These are phyloP conservation scores for Pterostichus madidus DNA, from an alignment of 2,888 invertebrate species.

Conservation along the genomic window DNA sequence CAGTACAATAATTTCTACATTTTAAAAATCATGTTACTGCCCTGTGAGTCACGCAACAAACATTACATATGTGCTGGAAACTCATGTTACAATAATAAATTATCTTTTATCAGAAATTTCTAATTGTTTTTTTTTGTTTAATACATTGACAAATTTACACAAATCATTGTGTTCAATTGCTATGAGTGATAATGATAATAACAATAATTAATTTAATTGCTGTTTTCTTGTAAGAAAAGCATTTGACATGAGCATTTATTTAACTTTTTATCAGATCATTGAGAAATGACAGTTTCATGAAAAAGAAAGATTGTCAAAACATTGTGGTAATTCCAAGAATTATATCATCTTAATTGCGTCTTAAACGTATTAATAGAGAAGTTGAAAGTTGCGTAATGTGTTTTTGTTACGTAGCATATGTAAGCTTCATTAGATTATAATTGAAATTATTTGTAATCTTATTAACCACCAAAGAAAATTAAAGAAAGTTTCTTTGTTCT, in stretches of 20 bases:
- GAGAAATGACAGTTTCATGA: constrained; percentile 57
- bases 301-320: constrained; percentile 54
- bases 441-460: constrained; percentile 49
- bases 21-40: too few relatives aligned
- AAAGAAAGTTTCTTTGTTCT: constrained; percentile 39
- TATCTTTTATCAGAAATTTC: too few relatives aligned
- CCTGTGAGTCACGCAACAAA: too few relatives aligned
- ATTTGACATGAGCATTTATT: constrained; percentile 20
- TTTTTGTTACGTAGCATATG: constrained; percentile 29
- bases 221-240: background rate
- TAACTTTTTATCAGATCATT: constrained; percentile 53
- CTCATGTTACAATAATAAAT: too few relatives aligned
- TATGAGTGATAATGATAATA: too few relatives aligned
- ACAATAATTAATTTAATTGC: constrained; percentile 36
- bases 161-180: too few relatives aligned
- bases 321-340: constrained; percentile 35
- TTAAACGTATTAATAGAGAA: constrained; percentile 21
- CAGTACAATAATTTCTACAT: too few relatives aligned
- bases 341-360: constrained; percentile 15
- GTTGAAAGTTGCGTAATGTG: background rate
- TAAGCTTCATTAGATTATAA: constrained; percentile 54
- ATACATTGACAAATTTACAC: too few relatives aligned
- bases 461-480: constrained; percentile 26
- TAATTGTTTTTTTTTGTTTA: too few relatives aligned
- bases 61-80: too few relatives aligned